Evolutionary conservation across 1,140 invertebrate genomes (phyloP), one percentile per base, ranked within the genome.

Genomic region (Ganaspis sp.): DNA sequence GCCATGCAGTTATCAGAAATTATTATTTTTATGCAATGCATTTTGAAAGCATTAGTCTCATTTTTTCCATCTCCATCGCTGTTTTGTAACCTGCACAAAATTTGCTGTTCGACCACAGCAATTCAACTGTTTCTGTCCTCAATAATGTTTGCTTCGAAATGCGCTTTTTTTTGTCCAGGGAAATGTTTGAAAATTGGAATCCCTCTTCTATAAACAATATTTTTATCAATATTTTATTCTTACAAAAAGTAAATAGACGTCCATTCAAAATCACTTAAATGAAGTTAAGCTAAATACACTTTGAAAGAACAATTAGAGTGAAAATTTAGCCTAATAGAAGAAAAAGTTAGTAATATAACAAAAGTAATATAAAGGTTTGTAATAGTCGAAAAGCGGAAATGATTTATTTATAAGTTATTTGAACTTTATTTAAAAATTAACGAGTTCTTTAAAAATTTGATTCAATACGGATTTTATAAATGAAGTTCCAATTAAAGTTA

Each of bases 91-190:
- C 94, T 94, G 77, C 92, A 93, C 21, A 98, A 94, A 86, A 99
- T 99, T 92, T 99, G 97, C 87, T 98, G 96, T 92, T 99, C 98
- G 73, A 99, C 98, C 21, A 96, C 96, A 23, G 95, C 91, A n/a
- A 99, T 97, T 98, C 98, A 99, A 81, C 96, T 96, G 86, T 99
- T 98, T 38, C 98, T 92, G 87, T 99, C 98, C 86, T 98, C 98
- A 1, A 94, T 94, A 86, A 93, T 97, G 53, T 93, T 94, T 12
- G 98, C 98, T 91, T 99, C 98, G 92, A 99, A 99, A 86, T 98
- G 96, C 98, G 99, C 70, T 97, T 95, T 92, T 99, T 99, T 86
- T 98, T 98, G 88, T 99, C 98, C 87, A 99, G 89, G 0, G 97
- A 98, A 9, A 99, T 97, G 77, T 99, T 98, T 53, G 96, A 96